A percentile compares a stretch with the other conserved stretches of the same genome.
These are phyloP conservation scores for Notamacropus eugenii DNA, from an alignment of 2,797 vertebrate species.

Conservation along the genomic window DNA sequence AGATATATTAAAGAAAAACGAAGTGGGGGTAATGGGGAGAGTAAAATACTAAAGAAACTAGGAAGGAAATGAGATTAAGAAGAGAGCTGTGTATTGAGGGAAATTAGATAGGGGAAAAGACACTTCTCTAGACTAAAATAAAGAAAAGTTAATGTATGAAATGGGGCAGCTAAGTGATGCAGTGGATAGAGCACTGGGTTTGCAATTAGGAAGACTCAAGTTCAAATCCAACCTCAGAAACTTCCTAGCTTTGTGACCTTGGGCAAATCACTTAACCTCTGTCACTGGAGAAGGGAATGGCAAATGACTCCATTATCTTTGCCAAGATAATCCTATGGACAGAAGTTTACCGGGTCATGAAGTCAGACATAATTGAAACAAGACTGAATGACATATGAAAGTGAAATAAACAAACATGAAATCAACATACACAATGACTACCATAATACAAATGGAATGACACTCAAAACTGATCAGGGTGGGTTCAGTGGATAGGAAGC, in stretches of 20 bases:
- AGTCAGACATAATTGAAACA: neutral
- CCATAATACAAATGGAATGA: neutral
- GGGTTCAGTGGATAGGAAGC: neutral
- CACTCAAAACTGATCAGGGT: neutral
- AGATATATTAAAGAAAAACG: neutral
- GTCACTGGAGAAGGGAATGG: neutral
- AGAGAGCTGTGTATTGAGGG: neutral
- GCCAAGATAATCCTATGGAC: neutral
- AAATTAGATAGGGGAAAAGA: neutral
- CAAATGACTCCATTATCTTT: neutral
- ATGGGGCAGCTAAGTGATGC: neutral
- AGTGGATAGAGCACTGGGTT: neutral
- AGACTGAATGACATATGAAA: neutral
- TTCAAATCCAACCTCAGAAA: neutral
- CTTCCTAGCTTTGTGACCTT: neutral
- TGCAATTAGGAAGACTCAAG: neutral
- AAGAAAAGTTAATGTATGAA: neutral
- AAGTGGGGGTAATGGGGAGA: neutral
- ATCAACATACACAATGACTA: neutral
- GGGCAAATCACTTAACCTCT: neutral
- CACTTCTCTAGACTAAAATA: neutral
- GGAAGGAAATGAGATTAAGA: neutral
- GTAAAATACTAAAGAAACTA: neutral
- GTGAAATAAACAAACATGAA: neutral
- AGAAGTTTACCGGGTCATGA: neutral